Base-by-base conservation (phyloP, 2,888 invertebrate genomes). In the Latrodectus elegans region DNA sequence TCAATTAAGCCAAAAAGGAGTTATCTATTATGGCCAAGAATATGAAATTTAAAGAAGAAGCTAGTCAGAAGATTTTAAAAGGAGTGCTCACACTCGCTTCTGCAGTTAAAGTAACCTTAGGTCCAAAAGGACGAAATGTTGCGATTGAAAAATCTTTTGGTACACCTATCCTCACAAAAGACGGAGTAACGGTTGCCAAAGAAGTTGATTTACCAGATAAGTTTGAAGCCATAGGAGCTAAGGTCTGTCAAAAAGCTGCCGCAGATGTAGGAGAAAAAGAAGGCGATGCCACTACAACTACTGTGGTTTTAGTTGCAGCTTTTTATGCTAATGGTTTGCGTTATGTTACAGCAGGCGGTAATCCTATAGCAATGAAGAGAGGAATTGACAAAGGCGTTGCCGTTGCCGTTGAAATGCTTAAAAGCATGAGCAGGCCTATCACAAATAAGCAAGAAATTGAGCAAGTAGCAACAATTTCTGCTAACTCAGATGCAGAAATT, bases 201-300 rank as follows among this genome's bases (percentile, higher is more conserved):
- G 90, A 89, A 51, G 91, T 91, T 22, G 90, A 91, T 65, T 84
- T 91, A 51, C 84, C 90, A 87, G 91, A 91, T 79, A 68, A 75
- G n/a, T 88, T 89, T 60, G 89, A 91, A 87, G 91, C 91, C 79
- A 89, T 91, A 80, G 91, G 91, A 10, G 91, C 91, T 17, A 89
- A 91, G 71, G 65, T 91, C 64, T 87, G 91, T 9, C 84, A 89
- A 80, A 89, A 90, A 70, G 91, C 90, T 14, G 90, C 90, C n/a
- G 70, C 85, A 51, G 91, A 89, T 68, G 90, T 90, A 15, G 90
- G 83, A 74, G 90, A 90, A 70, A 88, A 84, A 65, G 91, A 91
- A 1, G 91, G 91, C 15, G 91, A 91, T 84, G 91, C 91, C 10
- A 91, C 91, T 12, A 91, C 91, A 11, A 91, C 91, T 4, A 91